Conservation (phyloP, 2,888 invertebrate genomes). For the Pharmacophagus antenor region DNA sequence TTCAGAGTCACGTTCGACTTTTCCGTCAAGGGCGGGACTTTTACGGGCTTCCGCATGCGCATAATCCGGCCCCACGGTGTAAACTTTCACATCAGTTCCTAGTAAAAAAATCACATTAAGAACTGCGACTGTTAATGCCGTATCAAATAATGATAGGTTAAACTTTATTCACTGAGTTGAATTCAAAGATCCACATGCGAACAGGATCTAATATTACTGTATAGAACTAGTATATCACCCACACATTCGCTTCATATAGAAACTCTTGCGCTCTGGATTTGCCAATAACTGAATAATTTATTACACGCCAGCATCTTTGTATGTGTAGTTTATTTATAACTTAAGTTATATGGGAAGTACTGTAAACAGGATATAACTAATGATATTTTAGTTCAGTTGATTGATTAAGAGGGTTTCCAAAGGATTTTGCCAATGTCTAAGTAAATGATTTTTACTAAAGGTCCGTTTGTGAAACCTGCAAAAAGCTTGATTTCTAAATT, state of each 20-base stretch:
- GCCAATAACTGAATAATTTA: slow-evolving; percentile 18
- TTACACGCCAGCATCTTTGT: slow-evolving; percentile 11
- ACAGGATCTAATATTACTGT: not conserved
- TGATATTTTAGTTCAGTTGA: no score
- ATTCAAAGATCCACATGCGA: not conserved
- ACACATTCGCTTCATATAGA: slow-evolving; percentile 16
- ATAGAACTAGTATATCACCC: slow-evolving; percentile 5
- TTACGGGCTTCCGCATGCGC: slow-evolving; percentile 99
- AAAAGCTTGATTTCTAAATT: not conserved
- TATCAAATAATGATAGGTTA: not conserved
- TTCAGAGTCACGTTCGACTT: slow-evolving; percentile 98
- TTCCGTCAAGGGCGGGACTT: slow-evolving; percentile 98
- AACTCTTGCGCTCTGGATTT: slow-evolving; percentile 12
- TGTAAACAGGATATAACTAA: not conserved
- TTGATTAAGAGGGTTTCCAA: no score
- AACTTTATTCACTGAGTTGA: not conserved
- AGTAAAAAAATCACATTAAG: slow-evolving; percentile 36
- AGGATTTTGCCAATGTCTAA: no score
- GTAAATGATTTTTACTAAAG: not conserved
- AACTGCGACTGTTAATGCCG: not conserved
- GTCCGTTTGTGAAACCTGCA: not conserved
- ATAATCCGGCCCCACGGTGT: slow-evolving; percentile 99
- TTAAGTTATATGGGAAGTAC: not conserved
- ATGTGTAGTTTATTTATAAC: slow-evolving; percentile 18
- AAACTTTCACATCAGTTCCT: slow-evolving; percentile 91